Conservation (phyloP, 2,113 vertebrate genomes). For the Octodon degus region DNA sequence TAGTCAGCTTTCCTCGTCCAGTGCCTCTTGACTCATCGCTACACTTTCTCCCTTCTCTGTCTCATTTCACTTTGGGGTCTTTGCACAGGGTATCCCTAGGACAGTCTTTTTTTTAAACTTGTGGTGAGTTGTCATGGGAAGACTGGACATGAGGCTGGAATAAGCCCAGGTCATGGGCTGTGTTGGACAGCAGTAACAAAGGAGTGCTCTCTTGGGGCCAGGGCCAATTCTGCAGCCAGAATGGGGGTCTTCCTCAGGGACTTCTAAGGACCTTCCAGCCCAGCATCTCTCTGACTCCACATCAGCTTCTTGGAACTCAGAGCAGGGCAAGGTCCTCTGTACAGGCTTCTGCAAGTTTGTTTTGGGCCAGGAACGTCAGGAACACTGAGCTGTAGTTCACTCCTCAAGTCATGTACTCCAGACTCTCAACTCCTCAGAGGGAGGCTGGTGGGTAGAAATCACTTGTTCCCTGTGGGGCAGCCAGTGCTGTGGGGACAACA, state of each 20-base stretch:
- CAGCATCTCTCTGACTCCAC: background rate
- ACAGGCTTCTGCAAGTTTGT: background rate
- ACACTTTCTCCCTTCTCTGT: background rate
- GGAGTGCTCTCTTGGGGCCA: background rate
- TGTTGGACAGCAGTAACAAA: background rate
- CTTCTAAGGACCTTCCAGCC: background rate
- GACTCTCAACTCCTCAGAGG: background rate
- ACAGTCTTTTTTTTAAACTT: background rate
- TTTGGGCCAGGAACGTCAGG: background rate
- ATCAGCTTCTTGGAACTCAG: background rate
- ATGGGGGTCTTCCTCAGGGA: background rate
- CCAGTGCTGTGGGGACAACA: background rate
- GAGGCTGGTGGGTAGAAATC: background rate
- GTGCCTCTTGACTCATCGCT: background rate
- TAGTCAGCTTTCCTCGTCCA: background rate
- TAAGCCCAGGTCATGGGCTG: fast-evolving
- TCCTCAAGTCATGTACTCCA: background rate
- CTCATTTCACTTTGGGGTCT: background rate
- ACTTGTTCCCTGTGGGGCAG: background rate
- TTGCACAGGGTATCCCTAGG: background rate
- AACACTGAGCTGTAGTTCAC: background rate
- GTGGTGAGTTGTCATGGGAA: background rate
- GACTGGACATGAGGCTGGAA: background rate
- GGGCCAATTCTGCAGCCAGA: background rate
- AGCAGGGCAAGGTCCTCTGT: background rate